A percentile compares a stretch with the other conserved stretches of the same genome.
Evolutionary conservation across 2,113 vertebrate species (phyloP).

Genomic region (Ceuthmochares aereus): DNA sequence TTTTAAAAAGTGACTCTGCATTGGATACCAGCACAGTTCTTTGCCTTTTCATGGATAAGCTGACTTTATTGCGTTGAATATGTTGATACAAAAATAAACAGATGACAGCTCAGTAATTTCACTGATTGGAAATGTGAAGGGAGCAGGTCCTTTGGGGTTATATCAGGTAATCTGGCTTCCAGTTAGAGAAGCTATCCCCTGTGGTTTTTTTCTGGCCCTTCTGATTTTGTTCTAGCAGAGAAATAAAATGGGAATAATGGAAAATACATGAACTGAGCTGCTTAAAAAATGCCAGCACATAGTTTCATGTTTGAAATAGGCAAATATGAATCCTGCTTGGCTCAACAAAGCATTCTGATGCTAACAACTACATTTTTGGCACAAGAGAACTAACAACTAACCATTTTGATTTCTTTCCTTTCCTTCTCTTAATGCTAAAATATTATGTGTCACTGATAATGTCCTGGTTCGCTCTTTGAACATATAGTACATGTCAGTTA

Average conservation of each 20-base stretch:
- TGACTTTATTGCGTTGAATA: not conserved
- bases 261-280: not conserved
- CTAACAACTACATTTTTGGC: slow-evolving; percentile 6
- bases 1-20: not conserved
- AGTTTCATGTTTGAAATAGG: not conserved
- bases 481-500: not conserved
- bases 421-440: not conserved
- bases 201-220: not conserved
- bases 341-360: not conserved
- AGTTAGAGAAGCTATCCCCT: not conserved
- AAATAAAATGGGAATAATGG: not conserved
- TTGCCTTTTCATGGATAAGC: not conserved
- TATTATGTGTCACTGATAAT: not conserved
- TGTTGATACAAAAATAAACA: slow-evolving; percentile 46
- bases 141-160: slow-evolving; percentile 33
- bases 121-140: slow-evolving; percentile 37
- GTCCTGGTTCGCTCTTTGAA: slow-evolving; percentile 6
- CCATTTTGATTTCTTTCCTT: slow-evolving; percentile 16
- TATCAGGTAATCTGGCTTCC: slow-evolving; percentile 37
- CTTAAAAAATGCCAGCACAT: not conserved
- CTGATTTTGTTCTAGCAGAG: not conserved
- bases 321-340: not conserved
- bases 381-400: not conserved
- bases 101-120: not conserved
- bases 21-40: not conserved